phyloP scores from a whole-genome alignment of 2,888 invertebrate genomes.

The Sipha maydis region DNA sequence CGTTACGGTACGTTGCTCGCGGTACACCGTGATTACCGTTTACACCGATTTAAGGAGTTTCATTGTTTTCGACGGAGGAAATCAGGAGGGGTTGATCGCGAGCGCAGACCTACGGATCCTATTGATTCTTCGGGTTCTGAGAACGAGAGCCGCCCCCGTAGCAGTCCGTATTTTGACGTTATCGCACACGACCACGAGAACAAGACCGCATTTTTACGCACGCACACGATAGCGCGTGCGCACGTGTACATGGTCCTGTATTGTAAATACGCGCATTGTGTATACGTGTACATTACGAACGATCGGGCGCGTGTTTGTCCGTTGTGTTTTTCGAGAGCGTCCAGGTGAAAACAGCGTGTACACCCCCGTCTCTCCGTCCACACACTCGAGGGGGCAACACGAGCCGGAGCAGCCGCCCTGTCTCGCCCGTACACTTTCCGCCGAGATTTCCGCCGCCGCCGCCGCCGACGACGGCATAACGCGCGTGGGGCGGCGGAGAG shows the following conservation, averaged over 20 bases:
- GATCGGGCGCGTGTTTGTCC: background rate
- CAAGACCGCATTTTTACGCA: background rate
- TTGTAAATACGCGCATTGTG: background rate
- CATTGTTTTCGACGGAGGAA: no score
- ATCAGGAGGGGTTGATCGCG: background rate
- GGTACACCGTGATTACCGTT: no score
- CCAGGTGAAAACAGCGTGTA: constrained; percentile 55
- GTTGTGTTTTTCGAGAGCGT: constrained; percentile 60
- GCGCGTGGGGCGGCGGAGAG: background rate
- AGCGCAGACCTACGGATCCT: no score
- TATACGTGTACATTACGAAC: background rate
- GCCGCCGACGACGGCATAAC: background rate
- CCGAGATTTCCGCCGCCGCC: constrained; percentile 48
- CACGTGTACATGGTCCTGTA: background rate
- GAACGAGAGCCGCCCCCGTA: background rate
- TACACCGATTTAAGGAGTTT: no score
- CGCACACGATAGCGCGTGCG: background rate
- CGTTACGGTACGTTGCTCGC: no score
- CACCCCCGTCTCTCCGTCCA: background rate
- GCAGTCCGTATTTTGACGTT: background rate
- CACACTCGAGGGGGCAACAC: background rate
- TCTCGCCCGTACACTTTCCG: constrained; percentile 12
- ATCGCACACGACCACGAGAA: background rate
- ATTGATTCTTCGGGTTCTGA: background rate
- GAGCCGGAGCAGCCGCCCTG: background rate